Evolutionary conservation across 1,140 invertebrate genomes (phyloP).

Genomic region (Diploscapter pachys): DNA sequence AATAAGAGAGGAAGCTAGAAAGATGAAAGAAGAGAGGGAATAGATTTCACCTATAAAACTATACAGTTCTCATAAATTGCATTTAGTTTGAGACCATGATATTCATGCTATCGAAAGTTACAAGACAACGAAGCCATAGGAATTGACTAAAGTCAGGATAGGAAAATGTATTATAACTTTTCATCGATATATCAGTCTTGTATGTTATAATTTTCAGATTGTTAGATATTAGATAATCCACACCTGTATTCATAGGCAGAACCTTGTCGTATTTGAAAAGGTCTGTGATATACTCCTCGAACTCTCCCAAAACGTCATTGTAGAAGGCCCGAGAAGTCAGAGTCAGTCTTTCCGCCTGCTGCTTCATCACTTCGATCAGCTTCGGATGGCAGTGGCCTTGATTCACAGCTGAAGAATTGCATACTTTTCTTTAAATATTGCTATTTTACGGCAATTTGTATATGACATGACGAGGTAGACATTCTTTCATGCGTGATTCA

Average conservation of each 20-base stretch:
- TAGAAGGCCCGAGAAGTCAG: constrained; percentile 90
- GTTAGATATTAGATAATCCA: neutral
- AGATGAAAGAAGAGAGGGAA: too few relatives aligned
- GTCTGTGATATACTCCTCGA: constrained; percentile 84
- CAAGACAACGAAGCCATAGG: too few relatives aligned
- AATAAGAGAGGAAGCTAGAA: too few relatives aligned
- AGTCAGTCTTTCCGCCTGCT: constrained; percentile 72
- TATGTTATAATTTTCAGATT: too few relatives aligned
- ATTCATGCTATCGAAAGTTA: too few relatives aligned
- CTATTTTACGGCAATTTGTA: too few relatives aligned
- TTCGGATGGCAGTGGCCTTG: constrained; percentile 97
- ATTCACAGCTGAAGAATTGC: constrained; percentile 75
- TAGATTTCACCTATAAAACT: too few relatives aligned
- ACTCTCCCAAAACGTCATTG: constrained; percentile 83
- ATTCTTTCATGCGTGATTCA: too few relatives aligned
- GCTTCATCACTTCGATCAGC: constrained; percentile 76
- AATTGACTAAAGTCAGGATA: neutral
- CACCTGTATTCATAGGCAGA: constrained; percentile 92
- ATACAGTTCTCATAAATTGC: too few relatives aligned
- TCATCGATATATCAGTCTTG: neutral
- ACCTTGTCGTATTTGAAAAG: constrained; percentile 90
- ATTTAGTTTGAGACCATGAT: too few relatives aligned
- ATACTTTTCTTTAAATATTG: too few relatives aligned
- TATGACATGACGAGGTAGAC: too few relatives aligned
- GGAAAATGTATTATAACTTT: neutral